Evolutionary conservation across 2,113 vertebrate species (phyloP).

Genomic region (Lamprotornis superbus): DNA sequence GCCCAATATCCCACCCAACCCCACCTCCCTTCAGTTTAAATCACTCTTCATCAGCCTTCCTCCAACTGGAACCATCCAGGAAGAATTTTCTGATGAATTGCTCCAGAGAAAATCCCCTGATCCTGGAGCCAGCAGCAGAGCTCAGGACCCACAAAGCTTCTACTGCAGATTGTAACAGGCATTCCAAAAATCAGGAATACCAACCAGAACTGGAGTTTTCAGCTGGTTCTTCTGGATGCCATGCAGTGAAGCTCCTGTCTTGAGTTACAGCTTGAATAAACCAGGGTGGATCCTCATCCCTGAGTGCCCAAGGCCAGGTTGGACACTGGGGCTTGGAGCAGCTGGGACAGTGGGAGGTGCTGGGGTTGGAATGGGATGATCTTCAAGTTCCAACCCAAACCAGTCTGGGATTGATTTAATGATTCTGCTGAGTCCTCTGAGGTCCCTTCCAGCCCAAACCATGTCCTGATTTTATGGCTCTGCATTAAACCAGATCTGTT

Average conservation of each 20-base stretch:
- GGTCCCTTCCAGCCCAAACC: background rate
- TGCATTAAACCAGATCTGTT: background rate
- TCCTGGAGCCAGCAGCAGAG: fast-evolving
- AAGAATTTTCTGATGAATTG: background rate
- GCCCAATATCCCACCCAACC: fast-evolving
- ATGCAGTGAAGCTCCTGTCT: background rate
- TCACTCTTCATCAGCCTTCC: background rate
- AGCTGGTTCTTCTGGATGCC: background rate
- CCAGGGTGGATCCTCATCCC: background rate
- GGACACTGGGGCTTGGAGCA: background rate
- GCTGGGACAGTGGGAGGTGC: background rate
- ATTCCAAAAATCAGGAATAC: background rate
- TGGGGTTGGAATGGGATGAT: background rate
- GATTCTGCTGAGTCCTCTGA: background rate
- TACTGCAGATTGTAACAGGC: background rate
- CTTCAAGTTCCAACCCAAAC: background rate
- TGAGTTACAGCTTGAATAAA: background rate
- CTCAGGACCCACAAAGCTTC: background rate
- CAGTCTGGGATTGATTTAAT: background rate
- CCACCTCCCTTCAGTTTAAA: background rate
- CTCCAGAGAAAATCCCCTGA: background rate
- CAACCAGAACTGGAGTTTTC: background rate
- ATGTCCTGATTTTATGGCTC: background rate
- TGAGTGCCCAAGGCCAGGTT: background rate
- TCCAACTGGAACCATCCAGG: background rate